Evolutionary conservation across 2,888 invertebrate genomes (phyloP).

Genomic region (Xestia xanthographa): DNA sequence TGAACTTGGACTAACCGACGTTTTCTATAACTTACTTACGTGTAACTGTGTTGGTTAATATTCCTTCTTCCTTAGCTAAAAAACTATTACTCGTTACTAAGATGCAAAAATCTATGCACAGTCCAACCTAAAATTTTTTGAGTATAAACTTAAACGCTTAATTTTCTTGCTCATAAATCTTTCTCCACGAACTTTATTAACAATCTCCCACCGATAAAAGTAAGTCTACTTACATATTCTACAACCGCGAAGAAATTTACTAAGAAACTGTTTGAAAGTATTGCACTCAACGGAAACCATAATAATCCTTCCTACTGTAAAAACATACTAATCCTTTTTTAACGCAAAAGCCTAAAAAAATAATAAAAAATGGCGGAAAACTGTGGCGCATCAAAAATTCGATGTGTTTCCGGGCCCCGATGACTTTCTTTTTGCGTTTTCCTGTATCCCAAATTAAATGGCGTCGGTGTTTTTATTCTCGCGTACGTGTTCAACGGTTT

Average conservation of each 20-base stretch:
- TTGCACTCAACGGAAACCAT: background rate
- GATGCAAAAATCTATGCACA: too few relatives aligned
- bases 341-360: slow-evolving; percentile 28
- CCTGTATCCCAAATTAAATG: slow-evolving; percentile 56
- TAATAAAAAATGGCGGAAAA: slow-evolving; percentile 14
- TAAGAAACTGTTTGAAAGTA: background rate
- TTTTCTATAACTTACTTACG: too few relatives aligned
- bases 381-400: slow-evolving; percentile 49
- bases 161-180: background rate
- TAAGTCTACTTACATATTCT: background rate
- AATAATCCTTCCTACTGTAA: background rate
- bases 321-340: slow-evolving; percentile 37
- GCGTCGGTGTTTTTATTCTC: slow-evolving; percentile 38
- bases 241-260: background rate
- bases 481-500: slow-evolving; percentile 32
- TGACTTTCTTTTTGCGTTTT: slow-evolving; percentile 50
- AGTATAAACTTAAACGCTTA: background rate
- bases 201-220: background rate
- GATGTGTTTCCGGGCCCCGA: slow-evolving; percentile 45
- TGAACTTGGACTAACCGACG: too few relatives aligned
- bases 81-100: too few relatives aligned
- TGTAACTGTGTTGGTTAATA: too few relatives aligned
- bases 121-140: background rate
- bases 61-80: too few relatives aligned
- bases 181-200: background rate